phyloP scores from a whole-genome alignment of 2,888 invertebrate species.

The Platypus cylindrus region DNA sequence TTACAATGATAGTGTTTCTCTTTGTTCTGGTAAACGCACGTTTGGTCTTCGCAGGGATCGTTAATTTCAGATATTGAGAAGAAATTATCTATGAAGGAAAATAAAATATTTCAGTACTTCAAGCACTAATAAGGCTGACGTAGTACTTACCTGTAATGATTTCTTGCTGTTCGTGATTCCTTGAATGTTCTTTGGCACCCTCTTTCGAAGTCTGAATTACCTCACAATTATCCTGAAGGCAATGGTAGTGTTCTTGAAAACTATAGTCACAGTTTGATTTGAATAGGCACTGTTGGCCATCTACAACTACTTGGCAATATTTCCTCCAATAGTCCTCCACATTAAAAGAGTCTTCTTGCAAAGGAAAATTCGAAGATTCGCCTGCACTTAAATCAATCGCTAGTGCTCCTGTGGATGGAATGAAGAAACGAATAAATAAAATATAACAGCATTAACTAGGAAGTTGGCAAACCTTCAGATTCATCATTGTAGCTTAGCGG shows the following conservation, averaged over 20 bases:
- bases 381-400: constrained; percentile 35
- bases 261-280: constrained; percentile 43
- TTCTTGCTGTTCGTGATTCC: constrained; percentile 81
- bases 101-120: not conserved
- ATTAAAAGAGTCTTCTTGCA: constrained; percentile 23
- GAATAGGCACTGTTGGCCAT: constrained; percentile 26
- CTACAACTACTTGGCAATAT: constrained; percentile 39
- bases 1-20: constrained; percentile 83
- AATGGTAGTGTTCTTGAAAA: constrained; percentile 78
- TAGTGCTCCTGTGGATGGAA: constrained; percentile 21
- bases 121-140: not conserved
- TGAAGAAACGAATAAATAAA: too few relatives aligned
- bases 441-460: not conserved
- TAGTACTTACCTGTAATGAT: constrained; percentile 46
- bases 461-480: constrained; percentile 20
- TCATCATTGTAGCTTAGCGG: constrained; percentile 37
- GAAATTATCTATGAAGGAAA: constrained; percentile 43
- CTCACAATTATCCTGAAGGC: constrained; percentile 64
- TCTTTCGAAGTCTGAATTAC: constrained; percentile 43
- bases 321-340: constrained; percentile 45
- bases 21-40: constrained; percentile 61
- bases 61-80: constrained; percentile 51
- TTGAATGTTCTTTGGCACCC: constrained; percentile 73
- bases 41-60: constrained; percentile 51
- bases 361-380: constrained; percentile 25